A percentile compares a stretch with the other conserved stretches of the same genome.
phyloP scores from a whole-genome alignment of 2,888 invertebrate species.

The Oscheius sp. region DNA sequence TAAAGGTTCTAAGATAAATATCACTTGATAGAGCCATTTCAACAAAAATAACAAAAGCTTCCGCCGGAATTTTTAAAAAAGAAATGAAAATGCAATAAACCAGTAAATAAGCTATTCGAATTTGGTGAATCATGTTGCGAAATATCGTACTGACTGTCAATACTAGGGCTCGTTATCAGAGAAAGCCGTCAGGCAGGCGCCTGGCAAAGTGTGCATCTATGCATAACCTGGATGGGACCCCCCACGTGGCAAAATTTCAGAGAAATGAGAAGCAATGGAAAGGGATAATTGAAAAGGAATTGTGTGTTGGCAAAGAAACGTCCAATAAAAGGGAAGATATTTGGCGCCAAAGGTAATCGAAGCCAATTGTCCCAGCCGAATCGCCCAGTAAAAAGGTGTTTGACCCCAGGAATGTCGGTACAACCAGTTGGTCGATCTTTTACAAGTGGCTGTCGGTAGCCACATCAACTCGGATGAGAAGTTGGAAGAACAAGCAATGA shows the following conservation, averaged over 20 bases:
- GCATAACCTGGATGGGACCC: constrained; percentile 9
- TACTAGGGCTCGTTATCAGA: neutral
- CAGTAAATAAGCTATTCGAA: constrained; percentile 70
- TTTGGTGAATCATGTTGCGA: constrained; percentile 15
- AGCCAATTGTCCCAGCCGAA: too few species aligned
- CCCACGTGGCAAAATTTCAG: neutral
- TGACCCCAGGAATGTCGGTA: too few species aligned
- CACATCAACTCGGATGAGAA: neutral
- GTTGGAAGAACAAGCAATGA: too few species aligned
- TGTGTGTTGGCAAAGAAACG: too few species aligned
- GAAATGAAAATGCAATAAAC: neutral
- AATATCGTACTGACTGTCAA: neutral
- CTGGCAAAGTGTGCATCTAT: neutral
- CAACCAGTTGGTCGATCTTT: too few species aligned
- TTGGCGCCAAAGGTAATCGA: too few species aligned
- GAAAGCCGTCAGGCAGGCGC: constrained; percentile 9
- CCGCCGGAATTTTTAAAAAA: neutral
- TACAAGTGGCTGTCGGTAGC: too few species aligned
- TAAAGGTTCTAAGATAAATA: too few species aligned
- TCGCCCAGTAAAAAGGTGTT: too few species aligned
- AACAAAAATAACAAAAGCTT: too few species aligned
- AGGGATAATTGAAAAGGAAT: neutral
- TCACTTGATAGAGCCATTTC: too few species aligned
- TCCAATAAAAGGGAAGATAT: too few species aligned
- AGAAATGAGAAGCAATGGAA: neutral